A percentile compares a stretch with the other conserved stretches of the same genome.
These are phyloP conservation scores for Eretmochelys imbricata DNA, from an alignment of 2,113 vertebrate genomes.

Conservation along the genomic window DNA sequence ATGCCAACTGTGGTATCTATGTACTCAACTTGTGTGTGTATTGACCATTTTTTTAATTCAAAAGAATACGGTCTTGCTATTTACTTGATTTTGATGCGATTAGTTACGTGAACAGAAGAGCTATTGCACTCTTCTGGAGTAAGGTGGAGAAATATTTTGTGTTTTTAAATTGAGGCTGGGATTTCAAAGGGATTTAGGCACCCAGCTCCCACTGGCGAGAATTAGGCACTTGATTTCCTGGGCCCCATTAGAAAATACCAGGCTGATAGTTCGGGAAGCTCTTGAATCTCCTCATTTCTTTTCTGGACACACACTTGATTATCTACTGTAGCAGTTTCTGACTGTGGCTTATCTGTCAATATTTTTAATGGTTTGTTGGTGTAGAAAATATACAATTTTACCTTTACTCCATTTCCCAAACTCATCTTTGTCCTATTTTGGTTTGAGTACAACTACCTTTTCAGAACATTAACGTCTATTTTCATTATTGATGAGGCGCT, in stretches of 20 bases:
- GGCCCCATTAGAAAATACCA: background rate
- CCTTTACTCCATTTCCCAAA: background rate
- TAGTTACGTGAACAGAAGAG: background rate
- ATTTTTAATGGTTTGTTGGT: background rate
- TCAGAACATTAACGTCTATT: background rate
- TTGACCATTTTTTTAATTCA: background rate
- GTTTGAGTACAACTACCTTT: background rate
- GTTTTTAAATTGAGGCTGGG: background rate
- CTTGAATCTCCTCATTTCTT: background rate
- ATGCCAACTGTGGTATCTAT: background rate
- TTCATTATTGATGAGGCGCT: background rate
- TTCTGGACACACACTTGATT: background rate
- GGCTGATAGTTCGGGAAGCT: background rate
- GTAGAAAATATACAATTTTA: background rate
- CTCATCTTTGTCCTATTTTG: background rate
- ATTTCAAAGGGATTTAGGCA: background rate
- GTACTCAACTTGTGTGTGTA: background rate
- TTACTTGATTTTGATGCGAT: background rate
- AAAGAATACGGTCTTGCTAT: background rate
- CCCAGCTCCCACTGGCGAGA: accelerated
- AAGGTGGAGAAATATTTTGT: background rate
- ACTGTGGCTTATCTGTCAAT: background rate
- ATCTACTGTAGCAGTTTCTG: background rate
- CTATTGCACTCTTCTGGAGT: background rate
- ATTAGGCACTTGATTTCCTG: background rate